phyloP scores from a whole-genome alignment of 2,888 invertebrate genomes.

The Archaeoteleia sp. region DNA sequence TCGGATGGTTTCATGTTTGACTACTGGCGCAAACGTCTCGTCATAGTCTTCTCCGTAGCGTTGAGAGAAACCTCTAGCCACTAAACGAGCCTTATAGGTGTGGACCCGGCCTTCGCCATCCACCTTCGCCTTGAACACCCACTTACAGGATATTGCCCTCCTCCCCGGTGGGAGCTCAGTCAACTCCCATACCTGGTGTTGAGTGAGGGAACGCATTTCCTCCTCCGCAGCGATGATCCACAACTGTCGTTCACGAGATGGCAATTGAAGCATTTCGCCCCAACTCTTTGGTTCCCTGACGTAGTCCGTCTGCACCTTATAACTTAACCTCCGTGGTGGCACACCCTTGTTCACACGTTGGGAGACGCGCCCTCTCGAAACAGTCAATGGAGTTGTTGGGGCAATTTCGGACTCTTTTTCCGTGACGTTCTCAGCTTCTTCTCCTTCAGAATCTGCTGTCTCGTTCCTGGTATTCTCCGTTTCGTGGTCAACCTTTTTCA shows the following conservation, averaged over 20 bases:
- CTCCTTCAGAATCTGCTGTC: not conserved
- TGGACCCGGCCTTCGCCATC: conserved; percentile 32
- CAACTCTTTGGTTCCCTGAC: conserved; percentile 29
- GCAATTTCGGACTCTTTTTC: not conserved
- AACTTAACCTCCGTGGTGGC: conserved; percentile 7
- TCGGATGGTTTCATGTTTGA: conserved; percentile 54
- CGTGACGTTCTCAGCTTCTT: not conserved
- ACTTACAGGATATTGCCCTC: conserved; percentile 55
- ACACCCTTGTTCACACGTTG: conserved; percentile 5
- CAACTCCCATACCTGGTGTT: conserved; percentile 57
- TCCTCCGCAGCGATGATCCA: conserved; percentile 51
- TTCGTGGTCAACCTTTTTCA: no score
- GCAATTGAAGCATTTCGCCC: conserved; percentile 16
- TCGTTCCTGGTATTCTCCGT: not conserved
- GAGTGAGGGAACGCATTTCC: conserved; percentile 51
- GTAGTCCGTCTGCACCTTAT: conserved; percentile 7
- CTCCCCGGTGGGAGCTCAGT: conserved; percentile 37
- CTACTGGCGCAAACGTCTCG: conserved; percentile 59
- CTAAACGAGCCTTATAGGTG: conserved; percentile 57
- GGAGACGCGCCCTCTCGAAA: conserved; percentile 3
- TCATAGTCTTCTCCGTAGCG: conserved; percentile 56
- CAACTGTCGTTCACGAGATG: conserved; percentile 8
- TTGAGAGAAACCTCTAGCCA: conserved; percentile 59
- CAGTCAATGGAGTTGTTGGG: not conserved
- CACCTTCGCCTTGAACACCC: conserved; percentile 56